These are phyloP conservation scores for Mechanitis messenoides DNA, from an alignment of 2,888 invertebrate species.

Conservation along the genomic window DNA sequence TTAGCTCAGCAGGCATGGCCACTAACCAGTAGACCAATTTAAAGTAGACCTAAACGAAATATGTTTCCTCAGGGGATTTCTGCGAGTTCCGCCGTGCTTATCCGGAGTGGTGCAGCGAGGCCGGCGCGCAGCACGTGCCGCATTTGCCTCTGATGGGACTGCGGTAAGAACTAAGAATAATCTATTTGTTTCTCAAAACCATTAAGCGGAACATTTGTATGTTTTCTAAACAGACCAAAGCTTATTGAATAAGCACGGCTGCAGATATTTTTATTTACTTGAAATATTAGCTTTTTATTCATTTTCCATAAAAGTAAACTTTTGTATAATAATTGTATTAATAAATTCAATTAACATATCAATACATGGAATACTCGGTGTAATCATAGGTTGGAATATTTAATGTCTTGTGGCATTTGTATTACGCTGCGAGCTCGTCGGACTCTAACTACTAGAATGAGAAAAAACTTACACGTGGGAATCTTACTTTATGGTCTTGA, in stretches of 20 bases:
- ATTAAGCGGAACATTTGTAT: too few species aligned
- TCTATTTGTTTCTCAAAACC: too few species aligned
- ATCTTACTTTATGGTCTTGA: constrained; percentile 61
- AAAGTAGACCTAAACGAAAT: too few species aligned
- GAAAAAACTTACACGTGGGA: constrained; percentile 64
- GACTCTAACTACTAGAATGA: constrained; percentile 49
- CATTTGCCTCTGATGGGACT: constrained; percentile 77
- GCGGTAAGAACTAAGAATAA: constrained; percentile 55
- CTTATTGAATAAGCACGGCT: too few species aligned
- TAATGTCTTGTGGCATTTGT: not conserved
- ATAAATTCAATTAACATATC: not conserved
- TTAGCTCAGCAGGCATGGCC: too few species aligned
- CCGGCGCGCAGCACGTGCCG: constrained; percentile 79
- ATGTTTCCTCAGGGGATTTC: constrained; percentile 84
- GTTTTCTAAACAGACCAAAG: too few species aligned
- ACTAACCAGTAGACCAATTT: too few species aligned
- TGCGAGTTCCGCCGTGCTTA: constrained; percentile 87
- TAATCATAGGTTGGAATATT: not conserved
- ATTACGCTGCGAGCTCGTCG: constrained; percentile 27
- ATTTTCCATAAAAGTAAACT: too few species aligned
- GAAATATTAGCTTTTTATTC: too few species aligned
- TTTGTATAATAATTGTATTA: not conserved
- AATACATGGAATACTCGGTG: not conserved
- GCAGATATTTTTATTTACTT: too few species aligned
- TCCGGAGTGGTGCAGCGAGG: constrained; percentile 93